Evolutionary conservation across 2,888 invertebrate genomes (phyloP).

Genomic region (Pseudococcus longispinus): DNA sequence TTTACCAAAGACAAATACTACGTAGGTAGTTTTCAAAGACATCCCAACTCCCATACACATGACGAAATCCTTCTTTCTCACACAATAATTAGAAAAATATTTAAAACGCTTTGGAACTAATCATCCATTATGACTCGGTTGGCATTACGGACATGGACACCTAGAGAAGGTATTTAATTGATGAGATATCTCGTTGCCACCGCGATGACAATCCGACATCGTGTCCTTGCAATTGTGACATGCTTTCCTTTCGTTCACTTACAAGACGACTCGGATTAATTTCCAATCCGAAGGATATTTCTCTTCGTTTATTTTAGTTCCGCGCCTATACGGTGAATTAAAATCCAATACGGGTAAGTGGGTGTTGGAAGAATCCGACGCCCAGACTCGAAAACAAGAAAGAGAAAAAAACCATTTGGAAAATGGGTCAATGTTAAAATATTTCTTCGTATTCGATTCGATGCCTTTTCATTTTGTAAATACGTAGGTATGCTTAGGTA

Average conservation of each 20-base stretch:
- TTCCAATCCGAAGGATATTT: slow-evolving; percentile 11
- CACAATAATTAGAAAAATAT: slow-evolving; percentile 15
- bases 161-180: not conserved
- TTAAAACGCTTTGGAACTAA: slow-evolving; percentile 11
- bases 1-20: not conserved
- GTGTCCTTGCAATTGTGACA: slow-evolving; percentile 19
- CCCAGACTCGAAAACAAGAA: not conserved
- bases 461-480: too few relatives aligned
- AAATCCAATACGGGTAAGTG: not conserved
- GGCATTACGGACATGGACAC: not conserved
- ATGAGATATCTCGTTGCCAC: not conserved
- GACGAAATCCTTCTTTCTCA: not conserved
- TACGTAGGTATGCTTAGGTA: too few relatives aligned
- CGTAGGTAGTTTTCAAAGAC: not conserved
- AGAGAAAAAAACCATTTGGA: not conserved
- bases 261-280: slow-evolving; percentile 6
- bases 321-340: slow-evolving; percentile 7
- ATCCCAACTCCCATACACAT: not conserved
- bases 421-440: slow-evolving; percentile 2
- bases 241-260: slow-evolving; percentile 1
- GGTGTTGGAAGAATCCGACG: not conserved
- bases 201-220: not conserved
- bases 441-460: not conserved
- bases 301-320: not conserved
- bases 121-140: not conserved